Evolutionary conservation across 2,797 vertebrate genomes (phyloP), one percentile per base, ranked within the genome.

Genomic region (Linurgus olivaceus): DNA sequence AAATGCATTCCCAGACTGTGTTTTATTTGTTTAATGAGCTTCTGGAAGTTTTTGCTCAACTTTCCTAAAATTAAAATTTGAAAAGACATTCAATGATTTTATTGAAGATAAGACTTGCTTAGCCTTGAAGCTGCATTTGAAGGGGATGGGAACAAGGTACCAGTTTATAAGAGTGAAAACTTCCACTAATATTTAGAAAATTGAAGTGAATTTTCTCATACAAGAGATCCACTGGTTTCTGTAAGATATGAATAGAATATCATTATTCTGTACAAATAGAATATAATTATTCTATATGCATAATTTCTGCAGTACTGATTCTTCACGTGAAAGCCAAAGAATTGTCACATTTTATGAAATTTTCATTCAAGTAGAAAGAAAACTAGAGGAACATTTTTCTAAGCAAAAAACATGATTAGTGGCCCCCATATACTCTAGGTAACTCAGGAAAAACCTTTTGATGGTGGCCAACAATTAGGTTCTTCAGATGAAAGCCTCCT

Each of bases 61-160:
- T 77, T 88, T 25, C 9, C 24, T 63, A 44, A 55, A 81, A 89
- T 52, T 25, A 80, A 71, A 90, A 52, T 63, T 45, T 80, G 65
- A 63, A 50, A 70, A 29, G 14, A 45, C 18, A 31, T 50, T 62
- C 6, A 85, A 3, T 33, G 28, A 52, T 25, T 45, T 42, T 19
- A 55, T 25, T 44, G 50, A 77, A 72, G 7, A 68, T 23, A 1
- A 18, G 10, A 57, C 18, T 62, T 55, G 14, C 35, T 74, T 40
- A 24, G 20, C 79, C 67, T 63, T 66, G n/a, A 86, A 79, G 52
- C 17, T 73, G 26, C 25, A 14, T 25, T 17, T 88, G 28, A 86
- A 76, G 7, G 5, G 14, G 7, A 62, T 66, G 23, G 24, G 42
- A 67, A 71, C 1, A 10, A 71, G 15, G 17, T 17, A 58, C 5